phyloP scores from a whole-genome alignment of 2,888 invertebrate species.

The Pseudococcus longispinus region DNA sequence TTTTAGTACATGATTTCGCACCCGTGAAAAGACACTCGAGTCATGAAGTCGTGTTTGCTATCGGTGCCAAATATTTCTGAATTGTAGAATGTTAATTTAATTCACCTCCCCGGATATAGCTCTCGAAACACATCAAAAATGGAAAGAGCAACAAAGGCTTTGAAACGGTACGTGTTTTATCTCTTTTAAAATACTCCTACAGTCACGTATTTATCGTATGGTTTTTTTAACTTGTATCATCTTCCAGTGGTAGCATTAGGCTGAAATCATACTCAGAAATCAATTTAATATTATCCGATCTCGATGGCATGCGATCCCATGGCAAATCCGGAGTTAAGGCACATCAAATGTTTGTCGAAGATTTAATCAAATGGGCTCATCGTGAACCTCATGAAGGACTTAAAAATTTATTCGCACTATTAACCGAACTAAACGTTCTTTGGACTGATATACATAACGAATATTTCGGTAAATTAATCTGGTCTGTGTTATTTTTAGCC shows the following conservation, averaged over 20 bases:
- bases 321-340: conserved; percentile 64
- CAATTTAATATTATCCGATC: conserved; percentile 65
- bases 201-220: background rate
- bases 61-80: background rate
- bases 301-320: conserved; percentile 64
- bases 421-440: conserved; percentile 64
- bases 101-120: background rate
- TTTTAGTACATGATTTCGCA: background rate
- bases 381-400: conserved; percentile 65
- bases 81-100: background rate
- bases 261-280: conserved; percentile 64
- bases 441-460: conserved; percentile 66
- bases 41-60: background rate
- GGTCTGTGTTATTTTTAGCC: background rate
- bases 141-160: conserved; percentile 51
- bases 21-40: background rate
- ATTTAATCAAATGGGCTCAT: conserved; percentile 65
- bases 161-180: conserved; percentile 43
- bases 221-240: background rate
- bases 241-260: conserved; percentile 60
- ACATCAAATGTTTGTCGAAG: conserved; percentile 64
- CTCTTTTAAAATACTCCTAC: background rate
- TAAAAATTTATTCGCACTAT: conserved; percentile 64
- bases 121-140: conserved; percentile 31
- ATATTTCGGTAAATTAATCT: conserved; percentile 63